Evolutionary conservation across 2,888 invertebrate species (phyloP), one percentile per base, ranked within the genome.

Genomic region (Sturmia bella): DNA sequence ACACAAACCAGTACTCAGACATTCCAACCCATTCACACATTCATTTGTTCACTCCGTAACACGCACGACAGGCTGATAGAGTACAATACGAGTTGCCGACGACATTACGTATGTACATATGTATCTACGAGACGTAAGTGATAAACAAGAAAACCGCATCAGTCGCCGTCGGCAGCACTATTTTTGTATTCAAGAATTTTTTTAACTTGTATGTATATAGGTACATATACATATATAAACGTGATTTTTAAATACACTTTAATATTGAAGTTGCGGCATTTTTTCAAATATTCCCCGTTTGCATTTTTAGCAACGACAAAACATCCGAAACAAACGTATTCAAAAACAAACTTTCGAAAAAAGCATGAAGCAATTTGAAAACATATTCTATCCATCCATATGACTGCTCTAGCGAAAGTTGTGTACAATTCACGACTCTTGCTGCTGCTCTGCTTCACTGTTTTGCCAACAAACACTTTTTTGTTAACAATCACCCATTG

Each of bases 311-410:
- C 52, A 59, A 72, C 70, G 64, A 70, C 59, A 66, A 66, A 66
- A 73, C 64, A 66, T 66, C 66, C 57, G 59, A 59, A 79, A 68
- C 72, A 79, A 73, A 50, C 72, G 66, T 72, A 73, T 66, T 61
- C 37, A 52, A 79, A n/a, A 79, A 66, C 66, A 57, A 59, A 79
- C 78, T 79, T 59, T 45, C 43, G 45, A 69, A 69, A 77, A 78
- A 66, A 59, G 24, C 64, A 79, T 68, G 21, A 54, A 79, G 72
- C 66, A 59, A 59, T 64, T 57, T 50, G 56, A 72, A 27, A 72
- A 66, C 50, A 66, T 73, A 52, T 66, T 52, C n/a, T 50, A 64
- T 57, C 27, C 43, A 57, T 57, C 50, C 57, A 68, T 68, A 37
- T 73, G 59, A 79, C 61, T 41, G 72, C 43, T 54, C 21, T 45